A percentile compares a stretch with the other conserved stretches of the same genome.
Conservation (phyloP, 1,140 invertebrate species). For the Pissodes strobi region DNA sequence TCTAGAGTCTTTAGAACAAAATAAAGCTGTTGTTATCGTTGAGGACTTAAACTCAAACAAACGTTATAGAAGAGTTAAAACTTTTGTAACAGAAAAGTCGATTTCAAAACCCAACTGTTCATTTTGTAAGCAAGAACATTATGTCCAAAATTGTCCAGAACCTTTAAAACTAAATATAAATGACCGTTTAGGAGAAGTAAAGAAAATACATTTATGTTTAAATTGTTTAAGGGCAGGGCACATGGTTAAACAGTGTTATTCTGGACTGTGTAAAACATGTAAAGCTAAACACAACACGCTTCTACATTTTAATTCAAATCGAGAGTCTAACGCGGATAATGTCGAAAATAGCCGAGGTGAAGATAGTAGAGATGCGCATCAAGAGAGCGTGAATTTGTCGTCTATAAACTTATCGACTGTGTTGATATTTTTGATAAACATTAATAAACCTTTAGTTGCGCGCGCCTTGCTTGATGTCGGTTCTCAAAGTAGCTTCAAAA, state of each 20-base stretch:
- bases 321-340: neutral
- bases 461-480: conserved; percentile 1
- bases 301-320: conserved; percentile 1
- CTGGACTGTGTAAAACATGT: conserved; percentile 4
- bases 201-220: conserved; percentile 2
- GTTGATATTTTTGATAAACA: neutral
- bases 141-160: conserved; percentile 1
- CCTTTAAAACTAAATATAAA: conserved; percentile 8
- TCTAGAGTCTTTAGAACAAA: conserved; percentile 7
- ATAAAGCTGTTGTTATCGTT: neutral
- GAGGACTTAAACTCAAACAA: neutral
- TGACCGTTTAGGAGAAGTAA: conserved; percentile 6
- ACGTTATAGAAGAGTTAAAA: neutral
- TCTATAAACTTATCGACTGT: neutral
- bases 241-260: neutral
- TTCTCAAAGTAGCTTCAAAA: neutral
- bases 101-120: neutral
- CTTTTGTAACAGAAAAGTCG: neutral
- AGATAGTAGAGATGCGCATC: neutral
- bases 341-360: neutral
- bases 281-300: conserved; percentile 7
- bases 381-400: neutral
- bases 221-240: conserved; percentile 19
- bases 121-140: conserved; percentile 9
- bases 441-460: neutral